Evolutionary conservation across 37 sponge, comb jelly and placozoan genomes (phyloP), one percentile per base, ranked within the genome.

Genomic region (Beroe forskalii): DNA sequence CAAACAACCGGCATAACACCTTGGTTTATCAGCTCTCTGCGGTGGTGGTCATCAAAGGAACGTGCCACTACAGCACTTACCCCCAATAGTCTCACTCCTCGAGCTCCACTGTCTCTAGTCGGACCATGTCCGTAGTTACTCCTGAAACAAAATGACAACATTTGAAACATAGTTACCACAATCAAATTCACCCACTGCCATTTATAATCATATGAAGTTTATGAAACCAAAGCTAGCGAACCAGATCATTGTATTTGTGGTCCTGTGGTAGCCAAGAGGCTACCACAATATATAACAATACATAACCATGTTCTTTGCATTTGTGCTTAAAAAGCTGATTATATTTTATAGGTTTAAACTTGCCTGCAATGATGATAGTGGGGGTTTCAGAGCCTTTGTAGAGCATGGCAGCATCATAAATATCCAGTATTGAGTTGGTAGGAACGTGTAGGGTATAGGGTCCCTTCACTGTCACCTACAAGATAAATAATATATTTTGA

Each of bases 91-190:
- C 86, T 43, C 30, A 80, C 40, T n/a, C 86, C 86, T 3, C 86
- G 44, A 12, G 86, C 86, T 19, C 86, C 86, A 38, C 86, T 80
- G 86, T 80, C 86, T 20, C 86, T 23, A n/a, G 86, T 25, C 3
- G 31, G 31, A 43, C 86, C 86, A 25, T 27, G n/a, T 22, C 86
- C 44, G 55, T 80, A 80, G 55, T 48, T 6, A 48, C 55, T 12
- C 55, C 55, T 48, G 12, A 48, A 48, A 17, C 55, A 48, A 48
- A 48, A 48, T 48, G 6, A 17, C 55, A 48, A 6, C n/a, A n/a
- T n/a, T n/a, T n/a, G n/a, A n/a, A n/a, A n/a, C n/a, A n/a, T n/a
- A n/a, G n/a, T n/a, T n/a, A n/a, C n/a, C n/a, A n/a, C n/a, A n/a
- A n/a, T n/a, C n/a, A n/a, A n/a, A n/a, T n/a, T n/a, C n/a, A n/a